Conservation (phyloP, 2,888 invertebrate genomes). For the Nephrotoma guestfalica region DNA sequence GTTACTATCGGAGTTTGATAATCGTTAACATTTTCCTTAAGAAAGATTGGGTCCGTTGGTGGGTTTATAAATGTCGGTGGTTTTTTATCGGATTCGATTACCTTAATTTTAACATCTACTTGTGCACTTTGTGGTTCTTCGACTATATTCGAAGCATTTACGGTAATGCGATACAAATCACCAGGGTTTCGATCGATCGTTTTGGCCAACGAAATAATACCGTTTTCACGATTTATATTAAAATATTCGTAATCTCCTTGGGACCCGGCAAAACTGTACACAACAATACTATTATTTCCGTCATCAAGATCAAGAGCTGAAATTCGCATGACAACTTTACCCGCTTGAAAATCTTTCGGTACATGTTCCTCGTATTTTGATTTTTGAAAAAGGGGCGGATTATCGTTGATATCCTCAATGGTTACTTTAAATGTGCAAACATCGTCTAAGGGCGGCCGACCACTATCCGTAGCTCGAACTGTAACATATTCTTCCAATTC, state of each 20-base stretch:
- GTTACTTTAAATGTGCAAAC: constrained; percentile 87
- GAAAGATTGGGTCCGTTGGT: constrained; percentile 44
- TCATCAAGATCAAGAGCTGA: constrained; percentile 88
- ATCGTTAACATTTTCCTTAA: constrained; percentile 61
- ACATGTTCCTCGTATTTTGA: constrained; percentile 57
- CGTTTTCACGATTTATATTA: constrained; percentile 64
- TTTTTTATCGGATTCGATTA: constrained; percentile 78
- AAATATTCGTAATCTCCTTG: constrained; percentile 52
- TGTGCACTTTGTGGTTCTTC: constrained; percentile 41
- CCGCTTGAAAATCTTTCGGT: constrained; percentile 55
- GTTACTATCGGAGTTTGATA: constrained; percentile 54
- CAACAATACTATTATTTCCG: constrained; percentile 75
- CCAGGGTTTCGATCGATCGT: constrained; percentile 28
- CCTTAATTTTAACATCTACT: constrained; percentile 67
- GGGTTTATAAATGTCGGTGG: constrained; percentile 54
- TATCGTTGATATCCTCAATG: constrained; percentile 89
- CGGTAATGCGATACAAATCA: constrained; percentile 28
- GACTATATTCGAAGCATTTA: constrained; percentile 29
- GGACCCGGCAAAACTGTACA: constrained; percentile 38
- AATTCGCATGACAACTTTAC: constrained; percentile 66
- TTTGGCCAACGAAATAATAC: constrained; percentile 55
- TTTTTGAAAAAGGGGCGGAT: constrained; percentile 38
- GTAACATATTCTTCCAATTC: constrained; percentile 74
- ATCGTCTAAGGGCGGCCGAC: constrained; percentile 76
- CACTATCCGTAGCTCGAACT: constrained; percentile 86